Evolutionary conservation across 2,797 vertebrate genomes (phyloP).

Genomic region (Anabacerthia variegaticeps): DNA sequence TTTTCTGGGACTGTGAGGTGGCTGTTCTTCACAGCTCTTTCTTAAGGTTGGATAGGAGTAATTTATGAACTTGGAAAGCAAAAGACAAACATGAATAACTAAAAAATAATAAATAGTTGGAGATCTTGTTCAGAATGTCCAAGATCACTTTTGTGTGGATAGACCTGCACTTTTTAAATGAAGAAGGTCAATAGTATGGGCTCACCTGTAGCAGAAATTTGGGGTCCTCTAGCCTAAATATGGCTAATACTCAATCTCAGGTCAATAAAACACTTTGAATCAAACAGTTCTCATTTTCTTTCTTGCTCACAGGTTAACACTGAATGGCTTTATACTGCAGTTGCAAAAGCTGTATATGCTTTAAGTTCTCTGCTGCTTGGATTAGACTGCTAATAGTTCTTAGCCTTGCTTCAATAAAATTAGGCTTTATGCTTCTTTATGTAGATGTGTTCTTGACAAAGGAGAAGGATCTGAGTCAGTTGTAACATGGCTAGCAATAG

Average conservation of each 20-base stretch:
- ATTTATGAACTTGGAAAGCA: background rate
- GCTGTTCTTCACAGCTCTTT: background rate
- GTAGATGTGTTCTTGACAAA: background rate
- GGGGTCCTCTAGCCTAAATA: background rate
- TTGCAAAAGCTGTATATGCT: background rate
- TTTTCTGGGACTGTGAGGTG: background rate
- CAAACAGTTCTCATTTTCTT: background rate
- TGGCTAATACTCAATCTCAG: background rate
- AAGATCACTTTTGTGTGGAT: background rate
- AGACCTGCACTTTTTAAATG: background rate
- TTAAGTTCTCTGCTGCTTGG: background rate
- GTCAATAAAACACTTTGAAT: background rate
- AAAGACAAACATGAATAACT: background rate
- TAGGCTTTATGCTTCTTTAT: background rate
- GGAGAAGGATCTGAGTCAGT: background rate
- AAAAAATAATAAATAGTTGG: background rate
- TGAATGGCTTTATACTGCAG: background rate
- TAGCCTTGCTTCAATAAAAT: background rate
- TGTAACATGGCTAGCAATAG: background rate
- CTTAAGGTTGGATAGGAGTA: background rate
- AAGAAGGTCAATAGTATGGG: background rate
- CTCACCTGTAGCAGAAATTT: background rate
- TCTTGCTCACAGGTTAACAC: background rate
- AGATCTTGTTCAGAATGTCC: background rate
- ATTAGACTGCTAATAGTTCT: background rate